A percentile compares a stretch with the other conserved stretches of the same genome.
Evolutionary conservation across 2,797 vertebrate genomes (phyloP).

Genomic region (Schizothorax lantsangensis): DNA sequence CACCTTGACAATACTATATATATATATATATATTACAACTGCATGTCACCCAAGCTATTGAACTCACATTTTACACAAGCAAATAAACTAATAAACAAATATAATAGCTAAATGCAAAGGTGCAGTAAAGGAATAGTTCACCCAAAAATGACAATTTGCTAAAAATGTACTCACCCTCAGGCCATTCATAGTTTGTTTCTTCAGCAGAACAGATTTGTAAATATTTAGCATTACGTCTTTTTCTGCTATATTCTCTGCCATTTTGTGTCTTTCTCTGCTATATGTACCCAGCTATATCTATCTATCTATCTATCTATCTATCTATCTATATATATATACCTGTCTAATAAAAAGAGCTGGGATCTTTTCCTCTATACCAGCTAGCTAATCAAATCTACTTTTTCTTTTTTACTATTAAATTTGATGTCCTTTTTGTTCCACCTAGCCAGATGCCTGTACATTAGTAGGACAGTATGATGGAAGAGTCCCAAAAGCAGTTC

Average conservation of each 20-base stretch:
- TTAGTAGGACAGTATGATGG: conserved; percentile 7
- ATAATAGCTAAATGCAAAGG: not conserved
- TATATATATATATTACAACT: not conserved
- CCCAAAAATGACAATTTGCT: too few species aligned
- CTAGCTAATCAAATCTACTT: conserved; percentile 24
- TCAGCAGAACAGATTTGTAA: too few species aligned
- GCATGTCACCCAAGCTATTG: not conserved
- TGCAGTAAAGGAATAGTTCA: not conserved
- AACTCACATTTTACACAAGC: not conserved
- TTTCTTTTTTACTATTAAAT: conserved; percentile 3
- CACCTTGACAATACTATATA: not conserved
- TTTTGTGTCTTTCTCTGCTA: not conserved
- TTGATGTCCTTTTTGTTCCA: not conserved
- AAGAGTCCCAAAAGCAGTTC: not conserved
- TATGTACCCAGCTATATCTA: not conserved
- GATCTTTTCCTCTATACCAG: not conserved
- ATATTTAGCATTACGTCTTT: not conserved
- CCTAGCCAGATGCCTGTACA: conserved; percentile 31
- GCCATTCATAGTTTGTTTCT: too few species aligned
- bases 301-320: too few species aligned
- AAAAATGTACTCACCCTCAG: too few species aligned
- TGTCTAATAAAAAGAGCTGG: not conserved
- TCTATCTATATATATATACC: too few species aligned
- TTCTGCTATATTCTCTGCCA: not conserved
- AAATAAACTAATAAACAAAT: not conserved